A percentile compares a stretch with the other conserved stretches of the same genome.
phyloP scores from a whole-genome alignment of 2,888 invertebrate genomes.

The Thalpophila matura region DNA sequence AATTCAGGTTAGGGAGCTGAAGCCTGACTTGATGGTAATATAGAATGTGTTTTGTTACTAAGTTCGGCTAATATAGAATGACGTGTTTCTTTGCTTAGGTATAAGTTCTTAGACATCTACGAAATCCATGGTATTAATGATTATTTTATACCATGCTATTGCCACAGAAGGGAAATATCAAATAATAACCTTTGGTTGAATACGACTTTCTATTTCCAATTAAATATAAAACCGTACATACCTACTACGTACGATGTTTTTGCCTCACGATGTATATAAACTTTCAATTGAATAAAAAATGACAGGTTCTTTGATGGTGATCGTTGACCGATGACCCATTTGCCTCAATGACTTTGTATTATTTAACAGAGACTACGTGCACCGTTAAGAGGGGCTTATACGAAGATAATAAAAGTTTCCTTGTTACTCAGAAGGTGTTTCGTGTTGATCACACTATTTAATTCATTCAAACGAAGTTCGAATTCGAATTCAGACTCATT shows the following conservation, averaged over 20 bases:
- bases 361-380: neutral
- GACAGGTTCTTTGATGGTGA: neutral
- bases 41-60: neutral
- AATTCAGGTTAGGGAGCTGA: neutral
- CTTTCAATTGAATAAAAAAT: slow-evolving; percentile 9
- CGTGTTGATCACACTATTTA: no score
- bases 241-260: no score
- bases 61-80: no score
- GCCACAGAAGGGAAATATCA: neutral
- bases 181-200: neutral
- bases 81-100: no score
- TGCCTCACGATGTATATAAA: neutral
- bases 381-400: no score
- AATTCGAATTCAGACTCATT: no score
- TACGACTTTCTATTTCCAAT: slow-evolving; percentile 25
- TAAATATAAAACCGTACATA: neutral
- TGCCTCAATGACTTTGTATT: slow-evolving; percentile 1
- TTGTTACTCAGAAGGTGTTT: no score
- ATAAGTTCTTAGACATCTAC: neutral
- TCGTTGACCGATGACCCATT: slow-evolving; percentile 1
- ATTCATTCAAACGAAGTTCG: no score
- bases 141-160: neutral
- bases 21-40: neutral
- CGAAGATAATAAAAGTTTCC: no score
- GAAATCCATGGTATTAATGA: neutral